Evolutionary conservation across 2,113 vertebrate genomes (phyloP), one percentile per base, ranked within the genome.

Genomic region (Muscicapa adusta): DNA sequence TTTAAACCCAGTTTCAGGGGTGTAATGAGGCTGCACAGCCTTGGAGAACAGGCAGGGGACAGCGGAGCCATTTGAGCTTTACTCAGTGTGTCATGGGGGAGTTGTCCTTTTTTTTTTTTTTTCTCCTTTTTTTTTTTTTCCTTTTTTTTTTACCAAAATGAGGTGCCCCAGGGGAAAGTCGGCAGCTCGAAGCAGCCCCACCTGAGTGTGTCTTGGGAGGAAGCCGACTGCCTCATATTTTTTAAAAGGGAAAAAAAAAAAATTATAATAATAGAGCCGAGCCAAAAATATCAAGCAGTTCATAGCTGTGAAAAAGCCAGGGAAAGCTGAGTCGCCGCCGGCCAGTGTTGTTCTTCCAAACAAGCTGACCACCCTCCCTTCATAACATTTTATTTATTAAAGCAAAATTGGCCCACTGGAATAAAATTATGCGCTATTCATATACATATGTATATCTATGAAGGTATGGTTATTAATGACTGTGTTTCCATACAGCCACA

Each of bases 281-380:
- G 98, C 98, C 98, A 98, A 99, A 97, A 98, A 98, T 95, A 98
- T 98, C 98, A 98, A 96, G 96, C 90, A 63, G 95, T 96, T 98
- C 97, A 95, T 93, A 94, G 97, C 96, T 98, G 91, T 96, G 97
- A 96, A 97, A 98, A 97, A 96, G 97, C 97, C 97, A 97, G 97
- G 94, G 97, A 98, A 98, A 97, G 96, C 97, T 83, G 96, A 97
- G 97, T 97, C 95, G 96, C 96, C 94, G 94, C 91, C 94, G 96
- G 91, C 96, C 96, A 29, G 88, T 98, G 96, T 97, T 98, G 98
- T 97, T 97, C 97, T 98, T 97, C 97, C 97, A 95, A 97, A 96
- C 88, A 96, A 95, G 83, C 48, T 96, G 97, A 97, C 97, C 94
- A 94, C 96, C 95, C 86, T 97, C 92, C 91, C 95, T 93, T 95